Percentiles rank a stretch among this genome's conserved stretches.
Conservation (phyloP, 2,113 vertebrate genomes). For the Melanostigma gelatinosum region DNA sequence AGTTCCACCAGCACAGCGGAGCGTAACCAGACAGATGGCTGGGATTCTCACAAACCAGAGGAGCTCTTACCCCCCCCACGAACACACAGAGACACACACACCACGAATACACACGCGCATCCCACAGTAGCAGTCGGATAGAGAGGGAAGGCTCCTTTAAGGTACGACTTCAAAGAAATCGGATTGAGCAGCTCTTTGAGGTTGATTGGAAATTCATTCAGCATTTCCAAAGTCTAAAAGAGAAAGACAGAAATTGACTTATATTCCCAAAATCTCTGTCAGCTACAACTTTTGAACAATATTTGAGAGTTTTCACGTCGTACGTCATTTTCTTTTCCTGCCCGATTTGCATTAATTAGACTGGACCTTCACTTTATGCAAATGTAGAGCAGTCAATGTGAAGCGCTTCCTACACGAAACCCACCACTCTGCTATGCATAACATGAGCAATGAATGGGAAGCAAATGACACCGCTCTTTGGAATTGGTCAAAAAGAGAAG, state of each 20-base stretch:
- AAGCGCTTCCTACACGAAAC: conserved; percentile 22
- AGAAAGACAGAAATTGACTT: not conserved
- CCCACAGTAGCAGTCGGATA: not conserved
- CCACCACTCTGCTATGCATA: not conserved
- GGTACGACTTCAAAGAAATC: not conserved
- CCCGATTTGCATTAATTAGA: conserved; percentile 37
- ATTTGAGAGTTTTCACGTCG: conserved; percentile 4
- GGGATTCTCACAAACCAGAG: conserved; percentile 16
- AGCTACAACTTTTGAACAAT: not conserved
- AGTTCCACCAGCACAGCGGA: conserved; percentile 6
- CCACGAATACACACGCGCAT: not conserved
- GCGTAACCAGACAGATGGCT: conserved; percentile 33
- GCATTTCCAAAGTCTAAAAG: not conserved
- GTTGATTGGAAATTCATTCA: not conserved
- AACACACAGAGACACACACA: not conserved
- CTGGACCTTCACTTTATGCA: conserved; percentile 49
- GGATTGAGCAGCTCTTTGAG: not conserved
- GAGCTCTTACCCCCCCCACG: not conserved
- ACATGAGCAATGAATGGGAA: conserved; percentile 17
- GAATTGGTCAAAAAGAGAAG: not conserved
- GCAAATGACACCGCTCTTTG: conserved; percentile 12
- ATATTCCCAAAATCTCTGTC: no score
- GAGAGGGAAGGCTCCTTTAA: not conserved
- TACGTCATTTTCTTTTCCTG: not conserved
- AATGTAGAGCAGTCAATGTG: conserved; percentile 23